A percentile compares a stretch with the other conserved stretches of the same genome.
These are phyloP conservation scores for Chiroxiphia lanceolata DNA, from an alignment of 2,797 vertebrate species.

Conservation along the genomic window DNA sequence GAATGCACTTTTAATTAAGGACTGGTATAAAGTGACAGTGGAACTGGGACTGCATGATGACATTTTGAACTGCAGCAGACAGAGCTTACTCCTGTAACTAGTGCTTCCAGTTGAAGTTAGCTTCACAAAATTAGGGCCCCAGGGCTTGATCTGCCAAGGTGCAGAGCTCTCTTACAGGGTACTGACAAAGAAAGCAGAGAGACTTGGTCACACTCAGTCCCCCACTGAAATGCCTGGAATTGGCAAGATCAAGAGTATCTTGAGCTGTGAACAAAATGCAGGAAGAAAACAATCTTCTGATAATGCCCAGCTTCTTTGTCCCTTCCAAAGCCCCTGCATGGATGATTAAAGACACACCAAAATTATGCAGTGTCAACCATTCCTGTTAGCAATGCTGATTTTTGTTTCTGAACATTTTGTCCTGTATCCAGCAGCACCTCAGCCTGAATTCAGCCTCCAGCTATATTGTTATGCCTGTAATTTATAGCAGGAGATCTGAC, in stretches of 20 bases:
- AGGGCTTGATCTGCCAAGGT: neutral
- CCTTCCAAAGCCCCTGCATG: neutral
- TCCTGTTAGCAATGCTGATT: neutral
- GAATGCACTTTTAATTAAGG: slow-evolving; percentile 30
- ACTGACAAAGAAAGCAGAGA: neutral
- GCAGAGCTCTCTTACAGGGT: neutral
- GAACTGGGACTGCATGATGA: neutral
- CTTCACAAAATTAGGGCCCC: neutral
- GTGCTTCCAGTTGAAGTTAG: neutral
- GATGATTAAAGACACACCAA: neutral
- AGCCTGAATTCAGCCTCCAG: neutral
- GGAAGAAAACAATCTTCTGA: neutral
- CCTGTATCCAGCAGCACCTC: neutral
- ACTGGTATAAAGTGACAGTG: neutral
- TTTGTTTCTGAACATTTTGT: neutral
- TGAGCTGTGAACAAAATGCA: neutral
- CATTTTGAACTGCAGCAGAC: neutral
- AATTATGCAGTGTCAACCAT: neutral
- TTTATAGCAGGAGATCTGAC: slow-evolving; percentile 24
- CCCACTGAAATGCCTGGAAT: neutral
- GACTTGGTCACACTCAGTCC: neutral
- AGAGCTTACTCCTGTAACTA: neutral
- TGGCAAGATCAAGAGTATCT: neutral
- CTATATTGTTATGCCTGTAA: neutral
- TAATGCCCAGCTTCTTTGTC: neutral